Evolutionary conservation across 2,113 vertebrate genomes (phyloP).

Genomic region (Taurulus bubalis): DNA sequence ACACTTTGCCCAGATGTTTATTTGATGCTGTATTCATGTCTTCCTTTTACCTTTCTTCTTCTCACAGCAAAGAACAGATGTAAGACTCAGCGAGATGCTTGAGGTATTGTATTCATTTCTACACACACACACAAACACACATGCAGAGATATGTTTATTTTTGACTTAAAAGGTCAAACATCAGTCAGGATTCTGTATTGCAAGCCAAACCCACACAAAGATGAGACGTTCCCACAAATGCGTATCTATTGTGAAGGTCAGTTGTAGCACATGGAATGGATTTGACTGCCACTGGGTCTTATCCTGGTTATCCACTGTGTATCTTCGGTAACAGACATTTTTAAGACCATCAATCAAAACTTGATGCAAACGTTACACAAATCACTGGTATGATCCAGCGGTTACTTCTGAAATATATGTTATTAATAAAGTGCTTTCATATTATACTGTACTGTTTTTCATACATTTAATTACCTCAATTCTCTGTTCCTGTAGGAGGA

Average conservation of each 20-base stretch:
- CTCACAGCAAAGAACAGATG: slow-evolving; percentile 97
- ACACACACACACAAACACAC: background rate
- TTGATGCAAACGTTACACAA: background rate
- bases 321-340: slow-evolving; percentile 1
- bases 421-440: background rate
- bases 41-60: slow-evolving; percentile 41
- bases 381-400: background rate
- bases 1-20: slow-evolving; percentile 9
- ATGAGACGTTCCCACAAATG: slow-evolving; percentile 5
- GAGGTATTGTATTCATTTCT: slow-evolving; percentile 85
- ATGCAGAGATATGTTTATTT: slow-evolving; percentile 8
- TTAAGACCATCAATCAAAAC: slow-evolving; percentile 12
- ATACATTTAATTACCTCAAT: slow-evolving; percentile 10
- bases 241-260: slow-evolving; percentile 40
- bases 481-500: slow-evolving; percentile 87
- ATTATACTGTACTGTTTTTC: background rate
- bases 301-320: slow-evolving; percentile 6
- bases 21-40: slow-evolving; percentile 13
- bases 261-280: slow-evolving; percentile 1
- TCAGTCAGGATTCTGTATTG: slow-evolving; percentile 19
- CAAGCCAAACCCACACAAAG: slow-evolving; percentile 38
- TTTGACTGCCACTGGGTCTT: slow-evolving; percentile 9
- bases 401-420: background rate
- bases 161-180: slow-evolving; percentile 57
- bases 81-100: slow-evolving; percentile 97